These are phyloP conservation scores for Gallinago nigripennis DNA, from an alignment of 2,797 vertebrate genomes.

Conservation along the genomic window DNA sequence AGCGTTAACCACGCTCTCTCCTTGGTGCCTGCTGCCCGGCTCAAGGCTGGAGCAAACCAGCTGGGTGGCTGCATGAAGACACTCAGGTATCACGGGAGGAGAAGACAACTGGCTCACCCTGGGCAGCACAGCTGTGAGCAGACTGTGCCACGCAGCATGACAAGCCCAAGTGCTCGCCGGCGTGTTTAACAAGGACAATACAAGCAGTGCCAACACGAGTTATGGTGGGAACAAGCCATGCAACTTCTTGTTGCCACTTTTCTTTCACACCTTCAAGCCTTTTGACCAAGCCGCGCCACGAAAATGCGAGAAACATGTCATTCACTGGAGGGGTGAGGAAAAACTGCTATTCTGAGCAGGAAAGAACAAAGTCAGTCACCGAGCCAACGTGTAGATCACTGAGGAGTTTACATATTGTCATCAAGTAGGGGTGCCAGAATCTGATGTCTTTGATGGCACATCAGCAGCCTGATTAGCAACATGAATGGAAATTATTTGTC, in stretches of 20 bases:
- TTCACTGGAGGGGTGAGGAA: slow-evolving; percentile 35
- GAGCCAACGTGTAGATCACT: slow-evolving; percentile 13
- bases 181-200: slow-evolving; percentile 15
- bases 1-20: background rate
- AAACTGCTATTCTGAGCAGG: slow-evolving; percentile 31
- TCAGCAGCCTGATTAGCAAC: background rate
- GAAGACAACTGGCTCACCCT: background rate
- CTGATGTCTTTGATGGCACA: slow-evolving; percentile 8
- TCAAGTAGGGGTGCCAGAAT: slow-evolving; percentile 2
- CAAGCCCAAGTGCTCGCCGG: background rate
- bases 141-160: fast-evolving
- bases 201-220: background rate
- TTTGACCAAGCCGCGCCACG: slow-evolving; percentile 13
- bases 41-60: background rate
- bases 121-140: background rate
- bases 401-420: slow-evolving; percentile 20
- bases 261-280: slow-evolving; percentile 39
- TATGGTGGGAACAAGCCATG: slow-evolving; percentile 12
- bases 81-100: background rate
- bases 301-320: slow-evolving; percentile 31
- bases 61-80: background rate
- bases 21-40: background rate
- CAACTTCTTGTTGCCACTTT: slow-evolving; percentile 11
- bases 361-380: slow-evolving; percentile 31
- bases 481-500: background rate